Evolutionary conservation across 2,113 vertebrate genomes (phyloP), one percentile per base, ranked within the genome.

Genomic region (Cariama cristata): DNA sequence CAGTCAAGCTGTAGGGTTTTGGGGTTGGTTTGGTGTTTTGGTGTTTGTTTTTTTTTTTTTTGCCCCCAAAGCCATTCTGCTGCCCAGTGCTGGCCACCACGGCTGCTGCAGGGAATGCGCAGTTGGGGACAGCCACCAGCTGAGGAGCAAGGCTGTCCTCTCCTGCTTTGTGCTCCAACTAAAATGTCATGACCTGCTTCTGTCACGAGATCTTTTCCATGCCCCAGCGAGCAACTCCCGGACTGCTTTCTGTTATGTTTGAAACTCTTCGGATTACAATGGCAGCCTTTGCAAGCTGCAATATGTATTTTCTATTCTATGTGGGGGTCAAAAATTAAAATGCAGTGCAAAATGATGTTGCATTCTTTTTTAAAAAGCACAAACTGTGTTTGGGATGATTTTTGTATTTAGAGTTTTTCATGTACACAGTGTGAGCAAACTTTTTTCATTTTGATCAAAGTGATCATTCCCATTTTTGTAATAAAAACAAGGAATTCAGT

Each of bases 391-490:
- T 88, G 94, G 90, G 97, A 91, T 95, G 98, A 96, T 88, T 98
- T 98, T 98, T 98, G 97, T 98, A 98, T 97, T 97, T 98, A 63
- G 96, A 98, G 96, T 97, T 98, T 96, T 98, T 98, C 97, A 98
- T 98, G 98, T 98, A 97, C 94, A 93, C 96, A 56, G 97, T 98
- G 97, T 97, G 98, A 98, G 88, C 94, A 96, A 88, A 95, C 96
- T 97, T 93, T 96, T 92, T 96, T 97, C 97, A 98, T 98, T 98
- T 98, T 98, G 98, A 98, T 98, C 98, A 96, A 98, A 98, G 95
- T 98, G 98, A 98, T 97, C 98, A 95, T 97, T 98, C 96, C 96
- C 97, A 87, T 94, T 98, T 98, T 98, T 98, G 80, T 98, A 98
- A 98, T 98, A 98, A 98, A 98, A 98, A 52, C 96, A 33, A 98